Evolutionary conservation across 2,797 vertebrate species (phyloP).

Genomic region (Leptodactylus fallax): DNA sequence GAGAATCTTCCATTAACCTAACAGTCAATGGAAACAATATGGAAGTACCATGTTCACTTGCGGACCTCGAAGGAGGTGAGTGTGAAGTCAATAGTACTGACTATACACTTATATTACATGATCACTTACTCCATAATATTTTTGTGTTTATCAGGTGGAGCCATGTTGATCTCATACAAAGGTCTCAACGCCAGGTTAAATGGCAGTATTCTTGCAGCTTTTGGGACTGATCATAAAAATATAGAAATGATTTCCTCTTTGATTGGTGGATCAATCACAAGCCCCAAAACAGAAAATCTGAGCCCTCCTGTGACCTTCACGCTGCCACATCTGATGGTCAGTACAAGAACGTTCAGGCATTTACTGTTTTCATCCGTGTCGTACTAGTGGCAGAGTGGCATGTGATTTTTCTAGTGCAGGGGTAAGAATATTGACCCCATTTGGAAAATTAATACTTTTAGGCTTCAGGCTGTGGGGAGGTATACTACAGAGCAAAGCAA

Average conservation of each 20-base stretch:
- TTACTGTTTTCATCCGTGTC: neutral
- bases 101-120: neutral
- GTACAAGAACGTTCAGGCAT: neutral
- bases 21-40: neutral
- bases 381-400: neutral
- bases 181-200: slow-evolving; percentile 8
- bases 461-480: too few species aligned
- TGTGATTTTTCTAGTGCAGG: neutral
- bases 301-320: slow-evolving; percentile 38
- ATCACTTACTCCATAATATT: neutral
- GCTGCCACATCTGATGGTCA: slow-evolving; percentile 19
- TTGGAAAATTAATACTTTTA: neutral
- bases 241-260: neutral
- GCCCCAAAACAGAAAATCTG: neutral
- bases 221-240: too few species aligned
- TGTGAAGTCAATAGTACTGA: neutral
- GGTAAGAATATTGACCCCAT: neutral
- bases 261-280: slow-evolving; percentile 34
- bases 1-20: neutral
- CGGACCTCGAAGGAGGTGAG: neutral
- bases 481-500: neutral
- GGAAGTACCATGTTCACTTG: slow-evolving; percentile 31
- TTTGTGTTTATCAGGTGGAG: slow-evolving; percentile 38
- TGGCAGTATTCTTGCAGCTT: neutral
- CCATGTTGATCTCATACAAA: slow-evolving; percentile 39